Base-by-base conservation (phyloP, 2,797 vertebrate species). In the Xenopus petersii region DNA sequence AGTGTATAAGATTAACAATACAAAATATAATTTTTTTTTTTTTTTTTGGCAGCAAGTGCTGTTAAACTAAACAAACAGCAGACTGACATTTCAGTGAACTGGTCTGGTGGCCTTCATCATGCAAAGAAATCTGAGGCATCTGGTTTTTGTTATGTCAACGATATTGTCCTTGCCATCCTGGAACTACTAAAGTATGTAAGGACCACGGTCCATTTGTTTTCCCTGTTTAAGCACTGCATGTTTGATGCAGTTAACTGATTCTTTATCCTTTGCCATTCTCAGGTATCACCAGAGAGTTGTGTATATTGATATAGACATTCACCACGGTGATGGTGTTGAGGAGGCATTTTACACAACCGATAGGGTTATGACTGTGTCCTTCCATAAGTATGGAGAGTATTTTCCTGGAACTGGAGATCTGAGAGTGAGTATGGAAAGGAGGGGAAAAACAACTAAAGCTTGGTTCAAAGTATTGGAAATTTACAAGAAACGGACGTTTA, bases 31-130 rank as follows among this genome's bases (percentile, higher is more conserved):
- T 12, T 51, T 51, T 36, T 55, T 54, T 62, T 58, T 74, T 63
- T 63, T 11, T 17, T 26, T 78, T 1, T 30, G 47, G 3, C 75
- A 98, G 96, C 97, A 80, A 98, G 97, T 7, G 94, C 96, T 0
- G 94, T 98, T 87, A 99, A 98, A 87, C 88, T 99, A 79, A 99
- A 99, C 91, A 98, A 98, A 85, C 97, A 99, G 78, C 97, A 99
- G 90, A 98, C 97, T 0, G 97, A 99, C 83, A 99, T 99, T 1
- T 96, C 96, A 56, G 93, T 99, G 81, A 98, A 99, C 80, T 99
- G 97, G 97, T 95, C 96, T 0, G 97, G 97, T 12, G 97, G 97
- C 5, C 94, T 99, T 79, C 97, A 99, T 82, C 97, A 99, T 0
- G 97, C 97, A 63, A 99, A 98, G 84, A 99, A 99, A 83, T 99